Evolutionary conservation across 2,888 invertebrate species (phyloP).

Genomic region (Catotricha subobsoleta): DNA sequence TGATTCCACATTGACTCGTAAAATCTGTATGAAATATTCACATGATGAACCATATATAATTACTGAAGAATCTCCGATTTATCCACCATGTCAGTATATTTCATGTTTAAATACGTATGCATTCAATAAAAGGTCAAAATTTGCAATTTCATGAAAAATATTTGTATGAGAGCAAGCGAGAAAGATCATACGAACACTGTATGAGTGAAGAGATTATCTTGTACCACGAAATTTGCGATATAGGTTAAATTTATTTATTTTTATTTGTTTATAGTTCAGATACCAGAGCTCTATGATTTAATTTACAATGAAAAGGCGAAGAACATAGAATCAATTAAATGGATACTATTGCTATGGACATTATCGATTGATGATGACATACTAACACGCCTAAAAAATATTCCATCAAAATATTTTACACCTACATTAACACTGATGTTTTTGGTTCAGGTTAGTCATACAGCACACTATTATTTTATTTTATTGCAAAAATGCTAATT

Average conservation of each 20-base stretch:
- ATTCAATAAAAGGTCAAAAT: too few relatives aligned
- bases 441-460: background rate
- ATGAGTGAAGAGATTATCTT: too few relatives aligned
- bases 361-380: background rate
- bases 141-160: too few relatives aligned
- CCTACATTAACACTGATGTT: background rate
- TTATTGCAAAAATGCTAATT: background rate
- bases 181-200: too few relatives aligned
- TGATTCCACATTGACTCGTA: background rate
- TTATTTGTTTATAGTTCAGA: background rate
- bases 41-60: slow-evolving; percentile 3
- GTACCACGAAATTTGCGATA: too few relatives aligned
- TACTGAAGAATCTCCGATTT: background rate
- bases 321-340: background rate
- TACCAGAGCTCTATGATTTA: background rate
- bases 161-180: too few relatives aligned
- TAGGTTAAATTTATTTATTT: background rate
- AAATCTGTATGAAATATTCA: background rate
- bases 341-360: background rate
- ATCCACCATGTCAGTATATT: slow-evolving; percentile 1
- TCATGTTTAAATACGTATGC: background rate
- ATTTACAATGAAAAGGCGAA: background rate
- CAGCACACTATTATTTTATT: background rate
- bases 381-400: background rate
- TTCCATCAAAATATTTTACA: background rate